A percentile compares a stretch with the other conserved stretches of the same genome.
Conservation (phyloP, 1,140 invertebrate species). For the Zaprionus capensis region DNA sequence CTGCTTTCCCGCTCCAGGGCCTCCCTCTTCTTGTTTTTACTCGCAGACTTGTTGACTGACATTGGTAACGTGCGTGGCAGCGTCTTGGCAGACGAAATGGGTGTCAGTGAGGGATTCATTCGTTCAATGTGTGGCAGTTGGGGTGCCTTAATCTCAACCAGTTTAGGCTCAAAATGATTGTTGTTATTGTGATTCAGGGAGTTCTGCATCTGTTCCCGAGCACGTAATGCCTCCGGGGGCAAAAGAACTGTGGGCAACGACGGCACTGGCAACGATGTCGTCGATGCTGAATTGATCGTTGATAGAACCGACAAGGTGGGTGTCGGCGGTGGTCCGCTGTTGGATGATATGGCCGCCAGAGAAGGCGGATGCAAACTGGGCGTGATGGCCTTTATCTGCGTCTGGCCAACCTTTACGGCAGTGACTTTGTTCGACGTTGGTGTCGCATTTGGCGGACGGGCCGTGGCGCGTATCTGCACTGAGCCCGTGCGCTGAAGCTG, state of each 20-base stretch:
- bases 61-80: slow-evolving; percentile 38
- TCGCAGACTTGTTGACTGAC: slow-evolving; percentile 61
- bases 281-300: slow-evolving; percentile 69
- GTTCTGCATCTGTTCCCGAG: slow-evolving; percentile 74
- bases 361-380: slow-evolving; percentile 78
- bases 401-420: slow-evolving; percentile 84
- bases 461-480: slow-evolving; percentile 78
- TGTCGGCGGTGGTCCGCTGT: slow-evolving; percentile 70
- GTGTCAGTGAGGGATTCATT: slow-evolving; percentile 69
- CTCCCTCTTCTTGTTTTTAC: slow-evolving; percentile 75
- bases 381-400: slow-evolving; percentile 82
- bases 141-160: slow-evolving; percentile 70
- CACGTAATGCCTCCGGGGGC: slow-evolving; percentile 68
- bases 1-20: slow-evolving; percentile 60
- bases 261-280: slow-evolving; percentile 69
- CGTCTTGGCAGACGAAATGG: slow-evolving; percentile 64
- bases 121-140: slow-evolving; percentile 61
- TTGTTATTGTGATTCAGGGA: slow-evolving; percentile 75
- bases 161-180: slow-evolving; percentile 72
- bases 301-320: slow-evolving; percentile 76
- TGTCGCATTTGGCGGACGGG: slow-evolving; percentile 55
- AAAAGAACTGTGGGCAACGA: slow-evolving; percentile 79
- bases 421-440: slow-evolving; percentile 75
- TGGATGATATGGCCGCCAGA: slow-evolving; percentile 77
- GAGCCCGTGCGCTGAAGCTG: slow-evolving; percentile 71